Percentiles rank a stretch among this genome's conserved stretches.
phyloP scores from a whole-genome alignment of 2,797 vertebrate species.

The Siniperca scherzeri region DNA sequence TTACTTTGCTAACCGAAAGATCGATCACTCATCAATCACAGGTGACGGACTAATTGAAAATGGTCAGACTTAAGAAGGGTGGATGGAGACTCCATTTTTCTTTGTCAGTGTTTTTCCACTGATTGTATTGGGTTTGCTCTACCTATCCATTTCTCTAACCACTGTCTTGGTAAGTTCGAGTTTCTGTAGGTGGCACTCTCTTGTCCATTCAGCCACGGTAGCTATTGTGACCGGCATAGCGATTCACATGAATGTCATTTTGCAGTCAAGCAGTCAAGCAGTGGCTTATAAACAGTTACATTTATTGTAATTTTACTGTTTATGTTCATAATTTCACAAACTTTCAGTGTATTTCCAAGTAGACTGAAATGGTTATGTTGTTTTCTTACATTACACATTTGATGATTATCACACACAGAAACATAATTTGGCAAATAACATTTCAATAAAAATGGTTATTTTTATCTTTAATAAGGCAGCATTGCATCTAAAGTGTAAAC shows the following conservation, averaged over 20 bases:
- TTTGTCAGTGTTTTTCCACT: neutral
- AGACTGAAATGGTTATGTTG: neutral
- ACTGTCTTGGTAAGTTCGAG: neutral
- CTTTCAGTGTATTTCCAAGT: neutral
- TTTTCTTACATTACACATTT: too few relatives aligned
- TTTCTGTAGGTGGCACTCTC: neutral
- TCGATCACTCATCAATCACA: conserved; percentile 44
- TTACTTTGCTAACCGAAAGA: conserved; percentile 28
- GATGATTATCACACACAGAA: too few relatives aligned
- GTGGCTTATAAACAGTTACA: neutral
- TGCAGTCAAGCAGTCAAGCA: neutral
- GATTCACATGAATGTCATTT: neutral
- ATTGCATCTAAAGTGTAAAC: too few relatives aligned
- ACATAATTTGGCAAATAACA: too few relatives aligned
- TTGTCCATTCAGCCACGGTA: neutral
- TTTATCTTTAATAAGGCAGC: too few relatives aligned
- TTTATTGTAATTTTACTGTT: neutral
- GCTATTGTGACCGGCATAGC: too few relatives aligned
- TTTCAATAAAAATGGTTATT: too few relatives aligned
- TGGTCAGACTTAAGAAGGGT: neutral
- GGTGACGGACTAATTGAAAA: conserved; percentile 35
- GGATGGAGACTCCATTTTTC: neutral
- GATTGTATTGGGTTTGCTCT: neutral
- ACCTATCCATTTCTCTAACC: neutral
- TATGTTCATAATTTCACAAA: neutral